Evolutionary conservation across 1,140 invertebrate genomes (phyloP), one percentile per base, ranked within the genome.

Genomic region (Eriocheir sinensis): DNA sequence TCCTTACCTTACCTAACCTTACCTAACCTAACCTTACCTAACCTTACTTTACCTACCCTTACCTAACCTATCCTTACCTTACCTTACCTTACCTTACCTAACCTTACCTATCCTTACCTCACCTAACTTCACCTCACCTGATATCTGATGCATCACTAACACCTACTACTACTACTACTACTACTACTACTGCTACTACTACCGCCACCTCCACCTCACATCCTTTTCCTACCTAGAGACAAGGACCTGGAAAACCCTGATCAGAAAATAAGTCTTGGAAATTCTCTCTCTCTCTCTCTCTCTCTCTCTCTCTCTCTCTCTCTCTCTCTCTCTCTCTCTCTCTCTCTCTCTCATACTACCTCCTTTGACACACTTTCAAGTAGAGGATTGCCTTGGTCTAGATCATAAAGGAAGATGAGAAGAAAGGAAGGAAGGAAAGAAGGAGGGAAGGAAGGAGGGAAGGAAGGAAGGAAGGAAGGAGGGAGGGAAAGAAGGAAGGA

Each of bases 271-370:
- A 48, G 44, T 8, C 15, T 48, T 8, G 4, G 15, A 48, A 48
- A 15, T 48, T n/a, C 60, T n/a, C 60, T n/a, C 60, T 72, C 60
- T 72, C 60, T 72, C 60, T 72, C 60, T 72, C 60, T 72, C 60
- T 72, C 60, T 72, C 60, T 72, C 60, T 48, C 44, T 48, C 44
- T 48, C 44, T 48, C 44, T 48, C 44, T 48, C 44, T 48, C 15
- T 72, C 27, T 72, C 60, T 72, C 12, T 72, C 60, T 72, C 60
- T 72, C 60, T n/a, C 4, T 72, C 21, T 21, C 60, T 21, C 17
- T 60, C 4, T 21, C 17, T 60, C 60, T 72, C 21, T 72, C 27
- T 72, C 60, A n/a, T n/a, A n/a, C 60, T n/a, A 6, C 12, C n/a
- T n/a, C 21, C 60, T 72, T 2, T 21, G 6, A n/a, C 60, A n/a